Conservation (phyloP, 2,888 invertebrate species). For the Thalpophila matura region DNA sequence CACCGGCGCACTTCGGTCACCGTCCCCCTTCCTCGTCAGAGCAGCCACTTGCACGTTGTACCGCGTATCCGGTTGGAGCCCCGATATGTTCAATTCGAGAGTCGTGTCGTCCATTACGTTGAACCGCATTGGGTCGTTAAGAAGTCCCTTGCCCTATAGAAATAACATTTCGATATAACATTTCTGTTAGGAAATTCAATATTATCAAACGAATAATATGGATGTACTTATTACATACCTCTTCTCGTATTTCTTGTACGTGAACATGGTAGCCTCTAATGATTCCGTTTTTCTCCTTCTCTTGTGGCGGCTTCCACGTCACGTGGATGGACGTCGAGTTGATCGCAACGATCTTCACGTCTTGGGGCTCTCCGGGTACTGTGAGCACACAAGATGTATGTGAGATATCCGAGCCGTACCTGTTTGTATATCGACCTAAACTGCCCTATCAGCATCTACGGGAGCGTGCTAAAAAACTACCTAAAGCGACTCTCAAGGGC, state of each 20-base stretch:
- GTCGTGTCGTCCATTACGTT: constrained; percentile 95
- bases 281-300: constrained; percentile 98
- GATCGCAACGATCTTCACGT: constrained; percentile 96
- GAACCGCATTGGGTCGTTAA: constrained; percentile 96
- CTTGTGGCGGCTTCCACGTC: constrained; percentile 97
- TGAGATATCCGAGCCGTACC: constrained; percentile 74
- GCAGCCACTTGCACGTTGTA: constrained; percentile 99
- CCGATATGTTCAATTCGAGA: constrained; percentile 95
- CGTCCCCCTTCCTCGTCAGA: constrained; percentile 98
- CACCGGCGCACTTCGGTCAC: constrained; percentile 96
- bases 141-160: constrained; percentile 93
- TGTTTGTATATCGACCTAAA: constrained; percentile 78
- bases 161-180: constrained; percentile 27
- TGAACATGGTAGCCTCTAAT: constrained; percentile 99
- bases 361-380: constrained; percentile 99
- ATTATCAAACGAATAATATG: not conserved
- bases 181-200: not conserved
- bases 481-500: constrained; percentile 82
- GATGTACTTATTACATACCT: constrained; percentile 88
- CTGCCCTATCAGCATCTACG: constrained; percentile 91
- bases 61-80: constrained; percentile 98
- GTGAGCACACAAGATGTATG: constrained; percentile 81
- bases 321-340: constrained; percentile 99
- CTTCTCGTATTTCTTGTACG: constrained; percentile 96
- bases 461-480: constrained; percentile 86